Percentiles rank a stretch among this genome's conserved stretches.
Evolutionary conservation across 2,888 invertebrate genomes (phyloP).

Genomic region (Odontothrips loti): DNA sequence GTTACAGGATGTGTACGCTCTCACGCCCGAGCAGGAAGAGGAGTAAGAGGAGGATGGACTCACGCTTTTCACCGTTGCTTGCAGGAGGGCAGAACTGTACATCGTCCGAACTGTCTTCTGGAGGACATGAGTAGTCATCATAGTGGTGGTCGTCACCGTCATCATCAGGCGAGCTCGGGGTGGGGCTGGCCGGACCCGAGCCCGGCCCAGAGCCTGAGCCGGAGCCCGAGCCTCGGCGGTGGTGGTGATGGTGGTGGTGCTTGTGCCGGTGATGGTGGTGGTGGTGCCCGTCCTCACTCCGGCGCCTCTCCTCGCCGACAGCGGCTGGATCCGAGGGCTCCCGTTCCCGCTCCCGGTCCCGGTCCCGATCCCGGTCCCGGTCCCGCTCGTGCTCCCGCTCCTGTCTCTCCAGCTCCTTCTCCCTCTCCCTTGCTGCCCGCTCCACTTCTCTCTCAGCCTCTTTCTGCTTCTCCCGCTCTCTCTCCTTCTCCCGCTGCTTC

Average conservation of each 20-base stretch:
- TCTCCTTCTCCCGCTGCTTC: constrained; percentile 45
- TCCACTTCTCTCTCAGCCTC: constrained; percentile 57
- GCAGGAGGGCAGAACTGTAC: constrained; percentile 13
- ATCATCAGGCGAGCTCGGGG: constrained; percentile 36
- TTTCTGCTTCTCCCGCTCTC: constrained; percentile 43
- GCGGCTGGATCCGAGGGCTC: neutral
- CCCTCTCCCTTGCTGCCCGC: constrained; percentile 46
- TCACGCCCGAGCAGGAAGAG: too few species aligned
- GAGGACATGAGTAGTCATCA: constrained; percentile 39
- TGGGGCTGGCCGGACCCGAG: neutral
- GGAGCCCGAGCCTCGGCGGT: constrained; percentile 33
- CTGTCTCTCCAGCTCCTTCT: constrained; percentile 46
- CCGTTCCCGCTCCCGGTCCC: constrained; percentile 32
- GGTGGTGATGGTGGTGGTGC: constrained; percentile 46
- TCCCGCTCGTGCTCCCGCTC: constrained; percentile 38
- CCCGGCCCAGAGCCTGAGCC: neutral
- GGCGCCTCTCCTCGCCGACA: neutral
- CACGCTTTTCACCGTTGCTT: neutral
- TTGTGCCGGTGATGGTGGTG: constrained; percentile 47
- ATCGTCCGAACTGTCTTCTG: constrained; percentile 42
- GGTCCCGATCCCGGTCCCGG: too few species aligned
- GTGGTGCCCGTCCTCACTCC: constrained; percentile 45
- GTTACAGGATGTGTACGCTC: too few species aligned
- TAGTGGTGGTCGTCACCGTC: constrained; percentile 41
- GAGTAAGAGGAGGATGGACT: too few species aligned